Evolutionary conservation across 2,113 vertebrate genomes (phyloP).

Genomic region (Notiomystis cincta): DNA sequence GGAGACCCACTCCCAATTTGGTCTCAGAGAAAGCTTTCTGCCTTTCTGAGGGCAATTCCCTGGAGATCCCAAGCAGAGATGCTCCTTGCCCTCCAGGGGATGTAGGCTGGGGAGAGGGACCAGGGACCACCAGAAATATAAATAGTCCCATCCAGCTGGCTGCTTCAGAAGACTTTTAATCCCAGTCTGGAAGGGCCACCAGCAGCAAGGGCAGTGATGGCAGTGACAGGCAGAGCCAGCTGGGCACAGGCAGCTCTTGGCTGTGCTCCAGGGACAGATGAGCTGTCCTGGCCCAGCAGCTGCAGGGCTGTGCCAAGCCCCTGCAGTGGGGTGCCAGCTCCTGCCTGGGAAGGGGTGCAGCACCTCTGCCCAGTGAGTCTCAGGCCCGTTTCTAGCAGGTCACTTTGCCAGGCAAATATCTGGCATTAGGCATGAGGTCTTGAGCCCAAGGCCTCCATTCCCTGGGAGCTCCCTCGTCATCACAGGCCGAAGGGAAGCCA

Average conservation of each 20-base stretch:
- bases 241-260: conserved; percentile 3
- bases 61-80: not conserved
- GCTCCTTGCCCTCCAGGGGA: not conserved
- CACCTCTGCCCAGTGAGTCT: not conserved
- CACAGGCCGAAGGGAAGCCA: not conserved
- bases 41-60: not conserved
- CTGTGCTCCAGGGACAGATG: fast-evolving
- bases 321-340: not conserved
- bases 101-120: not conserved
- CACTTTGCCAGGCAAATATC: not conserved
- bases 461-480: not conserved
- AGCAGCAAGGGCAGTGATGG: not conserved
- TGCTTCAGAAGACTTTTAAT: not conserved
- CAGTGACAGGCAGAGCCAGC: conserved; percentile 61
- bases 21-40: not conserved
- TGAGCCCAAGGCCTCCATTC: not conserved
- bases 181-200: not conserved
- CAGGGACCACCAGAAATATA: not conserved
- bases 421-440: not conserved
- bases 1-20: not conserved
- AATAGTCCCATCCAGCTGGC: not conserved
- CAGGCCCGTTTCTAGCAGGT: not conserved
- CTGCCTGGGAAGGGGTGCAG: not conserved
- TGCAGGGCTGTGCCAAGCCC: not conserved
- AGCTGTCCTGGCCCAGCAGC: conserved; percentile 8